These are phyloP conservation scores for Junco hyemalis DNA, from an alignment of 2,113 vertebrate genomes.

Conservation along the genomic window DNA sequence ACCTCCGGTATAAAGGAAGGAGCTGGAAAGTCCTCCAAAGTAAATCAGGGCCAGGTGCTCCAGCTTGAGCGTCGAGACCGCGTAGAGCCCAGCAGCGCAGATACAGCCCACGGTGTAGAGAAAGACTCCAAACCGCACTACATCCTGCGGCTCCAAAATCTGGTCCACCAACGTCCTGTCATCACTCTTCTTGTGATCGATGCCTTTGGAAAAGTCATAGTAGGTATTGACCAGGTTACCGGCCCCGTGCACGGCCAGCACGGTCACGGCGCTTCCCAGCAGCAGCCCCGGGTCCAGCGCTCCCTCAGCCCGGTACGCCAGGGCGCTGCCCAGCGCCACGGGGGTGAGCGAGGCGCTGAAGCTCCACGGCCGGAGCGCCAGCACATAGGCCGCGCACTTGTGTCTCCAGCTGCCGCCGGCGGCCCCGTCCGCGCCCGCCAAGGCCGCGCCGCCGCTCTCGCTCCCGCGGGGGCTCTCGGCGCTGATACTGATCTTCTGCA, in stretches of 20 bases:
- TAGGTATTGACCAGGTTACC: conserved; percentile 98
- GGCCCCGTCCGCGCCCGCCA: background rate
- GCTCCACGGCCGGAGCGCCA: conserved; percentile 94
- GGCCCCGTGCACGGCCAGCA: conserved; percentile 92
- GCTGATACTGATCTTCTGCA: conserved; percentile 68
- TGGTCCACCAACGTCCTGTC: conserved; percentile 95
- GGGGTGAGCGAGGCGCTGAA: conserved; percentile 95
- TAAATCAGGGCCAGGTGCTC: conserved; percentile 96
- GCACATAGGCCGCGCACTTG: conserved; percentile 91
- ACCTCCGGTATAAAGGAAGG: conserved; percentile 98
- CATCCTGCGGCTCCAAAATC: conserved; percentile 92
- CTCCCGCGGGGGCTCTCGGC: conserved; percentile 27
- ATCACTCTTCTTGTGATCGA: conserved; percentile 98
- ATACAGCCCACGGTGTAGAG: conserved; percentile 93
- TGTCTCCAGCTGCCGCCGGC: conserved; percentile 67
- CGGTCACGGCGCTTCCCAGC: conserved; percentile 87
- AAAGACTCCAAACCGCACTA: conserved; percentile 92
- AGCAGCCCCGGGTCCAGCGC: conserved; percentile 83
- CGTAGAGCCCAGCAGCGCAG: conserved; percentile 88
- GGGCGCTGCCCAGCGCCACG: conserved; percentile 90
- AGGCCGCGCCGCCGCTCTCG: background rate
- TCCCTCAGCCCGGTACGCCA: conserved; percentile 91
- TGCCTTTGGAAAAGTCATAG: conserved; percentile 99
- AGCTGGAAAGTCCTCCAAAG: conserved; percentile 95
- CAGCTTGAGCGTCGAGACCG: conserved; percentile 84